phyloP scores from a whole-genome alignment of 2,113 vertebrate species.

The Thermophis baileyi region DNA sequence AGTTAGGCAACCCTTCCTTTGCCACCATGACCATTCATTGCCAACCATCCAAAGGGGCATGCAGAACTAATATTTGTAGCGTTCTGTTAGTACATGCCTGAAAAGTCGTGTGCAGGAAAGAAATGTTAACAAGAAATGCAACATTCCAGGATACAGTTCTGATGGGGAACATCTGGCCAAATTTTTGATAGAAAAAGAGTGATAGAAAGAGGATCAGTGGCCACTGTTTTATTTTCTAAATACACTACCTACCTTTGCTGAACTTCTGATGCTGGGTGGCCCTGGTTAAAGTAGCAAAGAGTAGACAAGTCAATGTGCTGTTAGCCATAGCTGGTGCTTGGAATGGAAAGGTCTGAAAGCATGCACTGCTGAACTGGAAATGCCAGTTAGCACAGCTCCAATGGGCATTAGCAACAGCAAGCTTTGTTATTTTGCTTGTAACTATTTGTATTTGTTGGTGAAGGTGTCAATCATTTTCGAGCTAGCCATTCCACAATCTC shows the following conservation, averaged over 20 bases:
- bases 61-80: not conserved
- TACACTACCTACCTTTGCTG: constrained; percentile 7
- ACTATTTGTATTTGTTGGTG: constrained; percentile 40
- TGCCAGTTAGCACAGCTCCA: constrained; percentile 53
- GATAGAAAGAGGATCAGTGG: not conserved
- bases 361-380: constrained; percentile 50
- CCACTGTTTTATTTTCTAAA: not conserved
- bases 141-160: not conserved
- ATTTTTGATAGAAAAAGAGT: not conserved
- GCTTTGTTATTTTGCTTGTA: not conserved
- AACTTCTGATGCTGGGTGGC: constrained; percentile 19
- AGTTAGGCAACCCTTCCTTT: not conserved
- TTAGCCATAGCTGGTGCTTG: constrained; percentile 14
- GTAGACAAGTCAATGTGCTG: constrained; percentile 11
- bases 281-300: not conserved
- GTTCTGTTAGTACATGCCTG: not conserved
- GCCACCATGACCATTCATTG: not conserved
- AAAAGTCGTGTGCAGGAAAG: not conserved
- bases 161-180: not conserved
- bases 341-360: constrained; percentile 28
- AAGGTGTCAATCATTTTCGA: constrained; percentile 48
- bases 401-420: constrained; percentile 40
- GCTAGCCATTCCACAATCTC: constrained; percentile 14
- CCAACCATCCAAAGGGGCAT: not conserved
- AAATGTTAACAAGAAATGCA: not conserved